Base-by-base conservation (phyloP, 2,797 vertebrate genomes). In the Nasua narica region DNA sequence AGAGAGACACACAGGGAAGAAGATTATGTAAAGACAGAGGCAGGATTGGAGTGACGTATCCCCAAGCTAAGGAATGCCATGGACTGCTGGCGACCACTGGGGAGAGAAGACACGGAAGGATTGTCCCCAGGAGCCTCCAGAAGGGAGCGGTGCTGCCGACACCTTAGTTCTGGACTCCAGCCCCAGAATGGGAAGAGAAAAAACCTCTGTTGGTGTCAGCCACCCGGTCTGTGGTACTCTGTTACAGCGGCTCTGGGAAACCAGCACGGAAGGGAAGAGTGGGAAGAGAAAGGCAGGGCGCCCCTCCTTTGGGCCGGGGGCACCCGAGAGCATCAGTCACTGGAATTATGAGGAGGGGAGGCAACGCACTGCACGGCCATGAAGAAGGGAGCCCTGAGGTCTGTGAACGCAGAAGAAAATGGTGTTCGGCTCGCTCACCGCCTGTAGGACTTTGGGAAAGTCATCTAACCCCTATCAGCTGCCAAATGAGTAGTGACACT, bases 321-420 rank as follows among this genome's bases (percentile, higher is more conserved):
- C 19, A 32, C 50, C 23, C 0, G 7, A 56, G 91, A 56, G 62
- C 18, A 7, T 14, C 0, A 3, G 79, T 37, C 29, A 25, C 48
- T 1, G n/a, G 62, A 13, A 52, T 29, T 13, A 9, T 5, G 58
- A 3, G 21, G 0, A 12, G 1, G 62, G 21, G 23, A 35, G 65
- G 43, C 40, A 4, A 2, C 4, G 79, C 23, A 11, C 2, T 0
- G 3, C 16, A 0, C 9, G 5, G 54, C 5, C 2, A 35, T 3
- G 37, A 62, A n/a, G 8, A 35, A 56, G 13, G 15, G 23, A 32
- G 8, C 16, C 9, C 4, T 14, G 48, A 43, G 74, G 76, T 56
- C 50, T 21, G 19, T 3, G 67, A 18, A 7, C 1, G 2, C 58
- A 62, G 60, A 18, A 27, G 74, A 27, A 7, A n/a, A 56, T 4